A percentile compares a stretch with the other conserved stretches of the same genome.
These are phyloP conservation scores for Drosophila arawakana DNA, from an alignment of 1,140 invertebrate genomes.

Conservation along the genomic window DNA sequence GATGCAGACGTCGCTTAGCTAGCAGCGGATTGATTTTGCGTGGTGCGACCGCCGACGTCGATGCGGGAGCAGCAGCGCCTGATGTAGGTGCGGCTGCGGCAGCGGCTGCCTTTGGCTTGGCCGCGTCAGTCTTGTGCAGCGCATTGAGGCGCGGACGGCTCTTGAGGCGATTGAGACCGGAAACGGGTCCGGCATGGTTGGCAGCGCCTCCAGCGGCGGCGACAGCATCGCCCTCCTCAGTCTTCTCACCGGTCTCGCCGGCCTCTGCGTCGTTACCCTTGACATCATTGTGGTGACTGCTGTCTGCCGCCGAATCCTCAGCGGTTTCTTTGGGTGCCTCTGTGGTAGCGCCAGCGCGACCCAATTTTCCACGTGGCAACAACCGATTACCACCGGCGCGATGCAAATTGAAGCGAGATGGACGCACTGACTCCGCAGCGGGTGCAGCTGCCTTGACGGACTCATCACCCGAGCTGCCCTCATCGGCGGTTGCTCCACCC, in stretches of 20 bases:
- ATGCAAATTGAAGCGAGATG: conserved; percentile 79
- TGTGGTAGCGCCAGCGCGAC: conserved; percentile 62
- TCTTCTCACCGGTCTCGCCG: conserved; percentile 56
- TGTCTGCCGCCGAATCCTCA: conserved; percentile 79
- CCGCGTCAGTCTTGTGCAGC: conserved; percentile 79
- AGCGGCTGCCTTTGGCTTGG: conserved; percentile 62
- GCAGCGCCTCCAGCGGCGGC: conserved; percentile 41
- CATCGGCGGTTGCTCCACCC: conserved; percentile 83
- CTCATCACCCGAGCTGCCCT: conserved; percentile 80
- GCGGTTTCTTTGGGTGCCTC: conserved; percentile 78
- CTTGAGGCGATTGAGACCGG: conserved; percentile 81
- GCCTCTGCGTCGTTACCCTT: conserved; percentile 57
- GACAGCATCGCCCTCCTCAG: conserved; percentile 57
- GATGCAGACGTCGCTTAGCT: conserved; percentile 75
- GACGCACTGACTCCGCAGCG: conserved; percentile 54
- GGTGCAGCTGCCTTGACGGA: conserved; percentile 85
- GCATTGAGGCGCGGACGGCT: conserved; percentile 77
- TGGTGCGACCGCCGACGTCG: conserved; percentile 46
- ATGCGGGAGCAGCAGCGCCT: conserved; percentile 29
- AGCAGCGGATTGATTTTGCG: conserved; percentile 83
- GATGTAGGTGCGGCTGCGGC: conserved; percentile 10
- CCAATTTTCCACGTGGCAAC: conserved; percentile 68
- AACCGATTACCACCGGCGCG: conserved; percentile 70
- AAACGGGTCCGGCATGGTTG: conserved; percentile 51
- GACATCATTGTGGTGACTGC: conserved; percentile 75